Evolutionary conservation across 2,888 invertebrate genomes (phyloP).

Genomic region (Leucania comma): DNA sequence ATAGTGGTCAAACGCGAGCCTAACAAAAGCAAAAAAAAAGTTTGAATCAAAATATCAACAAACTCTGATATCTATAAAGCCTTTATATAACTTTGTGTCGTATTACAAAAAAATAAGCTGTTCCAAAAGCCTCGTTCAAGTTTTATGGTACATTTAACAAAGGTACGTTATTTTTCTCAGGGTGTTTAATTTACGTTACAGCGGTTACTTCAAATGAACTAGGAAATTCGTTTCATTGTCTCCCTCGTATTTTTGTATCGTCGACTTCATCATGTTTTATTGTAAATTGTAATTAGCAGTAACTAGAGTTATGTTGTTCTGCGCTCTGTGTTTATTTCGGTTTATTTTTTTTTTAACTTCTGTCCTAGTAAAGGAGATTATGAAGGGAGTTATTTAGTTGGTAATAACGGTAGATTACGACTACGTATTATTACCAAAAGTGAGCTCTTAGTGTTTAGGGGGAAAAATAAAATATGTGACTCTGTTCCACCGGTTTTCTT

Average conservation of each 20-base stretch:
- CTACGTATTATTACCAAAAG: too few species aligned
- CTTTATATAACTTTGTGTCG: slow-evolving; percentile 19
- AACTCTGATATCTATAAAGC: too few species aligned
- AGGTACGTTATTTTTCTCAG: slow-evolving; percentile 57
- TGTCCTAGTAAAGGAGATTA: not conserved
- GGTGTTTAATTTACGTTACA: slow-evolving; percentile 57
- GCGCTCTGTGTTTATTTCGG: slow-evolving; percentile 31
- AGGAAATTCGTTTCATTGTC: slow-evolving; percentile 62
- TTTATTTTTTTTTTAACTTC: not conserved
- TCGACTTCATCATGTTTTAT: slow-evolving; percentile 45
- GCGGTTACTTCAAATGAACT: slow-evolving; percentile 57
- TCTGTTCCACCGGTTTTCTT: too few species aligned
- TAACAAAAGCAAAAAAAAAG: too few species aligned
- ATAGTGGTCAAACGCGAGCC: too few species aligned
- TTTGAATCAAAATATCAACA: too few species aligned
- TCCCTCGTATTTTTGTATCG: slow-evolving; percentile 52
- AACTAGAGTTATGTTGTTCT: slow-evolving; percentile 32
- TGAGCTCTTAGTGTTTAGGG: too few species aligned
- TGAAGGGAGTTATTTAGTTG: too few species aligned
- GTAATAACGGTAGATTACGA: too few species aligned
- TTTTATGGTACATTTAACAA: slow-evolving; percentile 58
- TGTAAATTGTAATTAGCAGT: slow-evolving; percentile 46
- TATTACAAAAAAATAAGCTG: slow-evolving; percentile 29
- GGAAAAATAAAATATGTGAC: too few species aligned
- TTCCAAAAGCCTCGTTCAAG: slow-evolving; percentile 35